phyloP scores from a whole-genome alignment of 2,888 invertebrate genomes.

The Drosophila longiperda region DNA sequence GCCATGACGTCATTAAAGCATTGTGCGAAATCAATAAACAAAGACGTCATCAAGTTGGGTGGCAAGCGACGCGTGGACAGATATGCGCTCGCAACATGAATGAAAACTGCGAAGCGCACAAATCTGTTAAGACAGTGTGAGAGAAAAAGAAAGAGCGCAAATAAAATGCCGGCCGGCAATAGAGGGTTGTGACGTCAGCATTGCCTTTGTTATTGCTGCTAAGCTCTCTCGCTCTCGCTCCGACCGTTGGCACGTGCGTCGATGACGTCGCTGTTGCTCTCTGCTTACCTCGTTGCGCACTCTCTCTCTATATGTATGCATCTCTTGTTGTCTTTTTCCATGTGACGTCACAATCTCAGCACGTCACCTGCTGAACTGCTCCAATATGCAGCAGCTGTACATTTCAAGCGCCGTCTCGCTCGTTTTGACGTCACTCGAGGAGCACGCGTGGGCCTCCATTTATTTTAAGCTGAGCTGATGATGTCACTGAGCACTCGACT shows the following conservation, averaged over 20 bases:
- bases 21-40: conserved; percentile 61
- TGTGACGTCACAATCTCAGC: conserved; percentile 56
- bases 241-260: conserved; percentile 4
- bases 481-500: conserved; percentile 59
- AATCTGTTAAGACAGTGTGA: conserved; percentile 15
- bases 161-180: conserved; percentile 55
- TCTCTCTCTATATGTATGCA: conserved; percentile 10
- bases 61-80: conserved; percentile 43
- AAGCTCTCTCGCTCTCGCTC: conserved; percentile 1
- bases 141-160: conserved; percentile 1
- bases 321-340: conserved; percentile 27
- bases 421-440: conserved; percentile 54
- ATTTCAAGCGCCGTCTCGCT: conserved; percentile 34
- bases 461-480: conserved; percentile 32
- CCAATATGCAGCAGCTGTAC: conserved; percentile 5
- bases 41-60: conserved; percentile 78
- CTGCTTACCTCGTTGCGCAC: conserved; percentile 12
- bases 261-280: conserved; percentile 15
- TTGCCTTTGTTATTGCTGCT: neutral
- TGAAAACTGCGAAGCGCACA: conserved; percentile 38
- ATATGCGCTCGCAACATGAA: conserved; percentile 51
- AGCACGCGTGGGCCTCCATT: conserved; percentile 2
- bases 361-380: conserved; percentile 27
- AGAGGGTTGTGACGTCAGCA: conserved; percentile 16
- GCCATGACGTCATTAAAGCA: conserved; percentile 52